phyloP scores from a whole-genome alignment of 2,797 vertebrate species.

The Hippocampus kuda region DNA sequence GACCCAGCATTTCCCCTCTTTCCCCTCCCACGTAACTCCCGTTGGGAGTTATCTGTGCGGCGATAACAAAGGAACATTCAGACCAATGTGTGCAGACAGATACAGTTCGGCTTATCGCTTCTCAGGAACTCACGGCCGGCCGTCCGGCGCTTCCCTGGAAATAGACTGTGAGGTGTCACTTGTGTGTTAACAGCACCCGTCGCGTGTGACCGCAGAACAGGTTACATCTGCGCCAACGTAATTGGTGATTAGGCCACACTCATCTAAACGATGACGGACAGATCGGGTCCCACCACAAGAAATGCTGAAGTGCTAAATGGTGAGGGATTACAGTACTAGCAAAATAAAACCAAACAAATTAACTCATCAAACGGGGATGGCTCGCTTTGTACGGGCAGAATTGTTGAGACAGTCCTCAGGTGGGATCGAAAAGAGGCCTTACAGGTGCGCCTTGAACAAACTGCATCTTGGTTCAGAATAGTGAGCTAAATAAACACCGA shows the following conservation, averaged over 20 bases:
- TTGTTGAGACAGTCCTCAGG: no score
- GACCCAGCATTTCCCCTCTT: slow-evolving; percentile 10
- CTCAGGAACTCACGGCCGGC: slow-evolving; percentile 20
- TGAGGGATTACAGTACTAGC: no score
- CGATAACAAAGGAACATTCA: slow-evolving; percentile 45
- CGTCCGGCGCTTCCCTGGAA: slow-evolving; percentile 11
- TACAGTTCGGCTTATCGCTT: slow-evolving; percentile 44
- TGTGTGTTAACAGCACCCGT: slow-evolving; percentile 24
- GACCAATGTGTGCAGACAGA: slow-evolving; percentile 32
- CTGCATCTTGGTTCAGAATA: background rate
- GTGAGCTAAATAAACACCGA: background rate
- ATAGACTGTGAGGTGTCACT: slow-evolving; percentile 31
- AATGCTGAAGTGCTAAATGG: no score
- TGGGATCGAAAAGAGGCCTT: no score
- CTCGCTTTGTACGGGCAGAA: no score
- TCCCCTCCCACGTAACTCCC: slow-evolving; percentile 13
- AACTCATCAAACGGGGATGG: no score
- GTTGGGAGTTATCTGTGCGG: slow-evolving; percentile 37
- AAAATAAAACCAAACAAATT: no score
- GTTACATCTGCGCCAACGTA: slow-evolving; percentile 6
- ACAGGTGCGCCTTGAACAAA: no score
- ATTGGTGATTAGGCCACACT: background rate
- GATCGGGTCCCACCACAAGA: background rate
- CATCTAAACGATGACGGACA: background rate
- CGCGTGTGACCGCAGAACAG: slow-evolving; percentile 13